Base-by-base conservation (phyloP, 1,140 invertebrate genomes). In the Panagrolaimus sp. region DNA sequence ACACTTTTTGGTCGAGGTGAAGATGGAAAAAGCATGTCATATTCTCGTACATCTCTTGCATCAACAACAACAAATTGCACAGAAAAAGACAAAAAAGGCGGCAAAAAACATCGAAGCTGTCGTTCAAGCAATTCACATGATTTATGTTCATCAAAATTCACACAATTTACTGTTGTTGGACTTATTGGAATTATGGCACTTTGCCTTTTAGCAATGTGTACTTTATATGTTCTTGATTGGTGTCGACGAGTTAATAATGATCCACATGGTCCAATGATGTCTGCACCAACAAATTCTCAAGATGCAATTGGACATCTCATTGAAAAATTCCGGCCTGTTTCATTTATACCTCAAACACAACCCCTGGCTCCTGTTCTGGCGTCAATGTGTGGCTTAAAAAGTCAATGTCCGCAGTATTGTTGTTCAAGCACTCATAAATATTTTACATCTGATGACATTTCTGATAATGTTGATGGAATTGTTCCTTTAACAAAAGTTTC, bases 181-280 rank as follows among this genome's bases (percentile, higher is more conserved):
- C 55, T 76, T 46, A 69, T 76, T 21, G 67, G 76, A 21, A 64
- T 76, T 43, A 76, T 76, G 75, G 73, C 75, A 43, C 68, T 76
- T 26, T 76, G 52, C 71, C 47, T 63, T 71, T 67, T 78, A 28
- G 52, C 77, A 1, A 79, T 79, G 77, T 75, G 77, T 43, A 75
- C 69, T 28, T 68, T 80, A 12, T 80, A 80, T 68, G 73, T 80
- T 63, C 32, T 82, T n/a, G 80, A 82, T 58, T 82, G 81, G 80
- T 83, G 83, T 64, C 80, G 83, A 44, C 67, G 79, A 43, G 82
- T 73, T 44, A 73, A 73, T 44, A 66, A 67, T 28, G 58, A 44
- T 28, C 74, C 69, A 24, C 69, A 74, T 43, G 26, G 74, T 43
- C 69, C 71, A 17, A 26, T 26, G n/a, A 38, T 45, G 8, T 21